Percentiles rank a stretch among this genome's conserved stretches.
Conservation (phyloP, 2,888 invertebrate genomes). For the Drosophila fungiperda region DNA sequence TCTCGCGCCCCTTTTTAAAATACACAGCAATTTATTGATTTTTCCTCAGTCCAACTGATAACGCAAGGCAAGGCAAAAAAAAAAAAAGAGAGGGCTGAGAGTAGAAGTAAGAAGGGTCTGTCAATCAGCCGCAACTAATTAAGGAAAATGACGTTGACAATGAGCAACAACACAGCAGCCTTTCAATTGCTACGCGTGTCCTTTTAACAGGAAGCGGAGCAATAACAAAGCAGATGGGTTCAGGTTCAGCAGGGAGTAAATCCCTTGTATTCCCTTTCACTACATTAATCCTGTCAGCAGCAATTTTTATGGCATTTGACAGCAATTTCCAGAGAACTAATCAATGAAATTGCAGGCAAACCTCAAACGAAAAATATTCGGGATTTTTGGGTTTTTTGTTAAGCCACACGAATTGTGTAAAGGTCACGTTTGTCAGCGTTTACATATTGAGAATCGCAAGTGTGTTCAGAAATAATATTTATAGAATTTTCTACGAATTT, state of each 20-base stretch:
- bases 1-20: conserved; percentile 42
- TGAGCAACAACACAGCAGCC: conserved; percentile 28
- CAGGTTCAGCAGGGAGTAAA: conserved; percentile 1
- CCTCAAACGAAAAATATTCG: conserved; percentile 13
- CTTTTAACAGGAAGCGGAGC: conserved; percentile 8
- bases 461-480: neutral
- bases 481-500: too few relatives aligned
- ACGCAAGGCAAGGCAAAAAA: conserved; percentile 31
- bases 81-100: conserved; percentile 15
- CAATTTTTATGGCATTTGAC: conserved; percentile 53
- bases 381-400: neutral
- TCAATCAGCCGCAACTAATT: conserved; percentile 64
- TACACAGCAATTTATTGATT: conserved; percentile 53
- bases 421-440: conserved; percentile 44
- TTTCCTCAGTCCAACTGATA: conserved; percentile 35
- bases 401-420: conserved; percentile 4
- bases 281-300: conserved; percentile 60
- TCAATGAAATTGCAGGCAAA: conserved; percentile 29
- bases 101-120: conserved; percentile 42
- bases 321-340: conserved; percentile 46
- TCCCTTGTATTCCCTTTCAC: conserved; percentile 28
- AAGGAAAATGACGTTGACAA: conserved; percentile 57
- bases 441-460: neutral
- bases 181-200: conserved; percentile 37
- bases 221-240: conserved; percentile 1